Conservation (phyloP, 2,797 vertebrate genomes). For the Oreonectes daqikongensis region DNA sequence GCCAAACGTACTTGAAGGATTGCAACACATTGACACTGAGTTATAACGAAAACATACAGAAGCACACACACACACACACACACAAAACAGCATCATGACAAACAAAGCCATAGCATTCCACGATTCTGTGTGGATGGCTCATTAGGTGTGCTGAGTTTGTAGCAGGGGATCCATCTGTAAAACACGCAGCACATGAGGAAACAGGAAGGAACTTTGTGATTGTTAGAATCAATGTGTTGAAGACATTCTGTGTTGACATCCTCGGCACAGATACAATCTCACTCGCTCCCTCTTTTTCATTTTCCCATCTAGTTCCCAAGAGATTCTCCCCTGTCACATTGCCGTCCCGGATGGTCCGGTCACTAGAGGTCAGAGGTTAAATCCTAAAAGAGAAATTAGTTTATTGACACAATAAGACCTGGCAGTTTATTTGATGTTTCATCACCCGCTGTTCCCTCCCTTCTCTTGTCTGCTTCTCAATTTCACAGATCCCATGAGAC, state of each 20-base stretch:
- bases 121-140: conserved; percentile 42
- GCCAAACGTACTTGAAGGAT: neutral
- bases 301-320: conserved; percentile 25
- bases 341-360: conserved; percentile 67
- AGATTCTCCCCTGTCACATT: conserved; percentile 63
- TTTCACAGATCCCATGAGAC: conserved; percentile 72
- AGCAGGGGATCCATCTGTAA: conserved; percentile 47
- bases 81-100: conserved; percentile 24
- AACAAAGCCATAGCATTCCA: conserved; percentile 35
- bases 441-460: conserved; percentile 68
- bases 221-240: conserved; percentile 14
- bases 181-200: conserved; percentile 35
- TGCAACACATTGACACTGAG: neutral
- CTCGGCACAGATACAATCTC: conserved; percentile 1
- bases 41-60: neutral
- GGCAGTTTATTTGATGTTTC: conserved; percentile 81
- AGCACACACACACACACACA: conserved; percentile 16
- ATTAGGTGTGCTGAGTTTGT: conserved; percentile 43
- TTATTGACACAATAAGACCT: conserved; percentile 82
- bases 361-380: conserved; percentile 70
- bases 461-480: conserved; percentile 70
- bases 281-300: neutral
- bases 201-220: conserved; percentile 38
- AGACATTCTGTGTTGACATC: conserved; percentile 23
- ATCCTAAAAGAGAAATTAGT: conserved; percentile 81